Evolutionary conservation across 2,888 invertebrate species (phyloP).

Genomic region (Arge pagana): DNA sequence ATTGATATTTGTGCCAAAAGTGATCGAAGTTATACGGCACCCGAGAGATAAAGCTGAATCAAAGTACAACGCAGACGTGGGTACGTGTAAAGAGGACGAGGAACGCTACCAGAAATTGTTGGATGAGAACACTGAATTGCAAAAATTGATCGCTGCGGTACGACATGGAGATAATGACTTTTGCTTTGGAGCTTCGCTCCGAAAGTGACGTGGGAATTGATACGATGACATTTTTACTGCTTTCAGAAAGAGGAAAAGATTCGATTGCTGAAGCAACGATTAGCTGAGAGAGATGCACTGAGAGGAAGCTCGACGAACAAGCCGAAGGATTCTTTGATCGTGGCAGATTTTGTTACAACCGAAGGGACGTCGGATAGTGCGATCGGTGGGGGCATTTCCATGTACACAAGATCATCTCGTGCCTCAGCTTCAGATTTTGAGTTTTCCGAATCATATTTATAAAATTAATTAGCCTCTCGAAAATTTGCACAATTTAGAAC

Average conservation of each 20-base stretch:
- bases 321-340: constrained; percentile 72
- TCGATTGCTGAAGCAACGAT: constrained; percentile 76
- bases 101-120: constrained; percentile 91
- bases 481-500: no score
- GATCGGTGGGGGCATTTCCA: constrained; percentile 69
- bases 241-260: constrained; percentile 88
- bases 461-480: constrained; percentile 45
- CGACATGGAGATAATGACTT: constrained; percentile 30
- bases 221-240: constrained; percentile 13
- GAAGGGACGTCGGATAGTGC: constrained; percentile 83
- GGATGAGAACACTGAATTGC: constrained; percentile 94
- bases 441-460: constrained; percentile 87
- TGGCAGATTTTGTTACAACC: constrained; percentile 76
- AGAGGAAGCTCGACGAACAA: constrained; percentile 56
- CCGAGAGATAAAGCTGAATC: constrained; percentile 87
- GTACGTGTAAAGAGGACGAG: constrained; percentile 88
- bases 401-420: constrained; percentile 80
- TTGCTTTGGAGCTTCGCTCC: constrained; percentile 2
- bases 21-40: constrained; percentile 88
- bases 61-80: constrained; percentile 83
- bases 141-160: constrained; percentile 92
- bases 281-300: constrained; percentile 75
- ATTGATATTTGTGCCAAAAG: constrained; percentile 97
- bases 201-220: constrained; percentile 3
- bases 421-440: constrained; percentile 87